Percentiles rank a stretch among this genome's conserved stretches.
Evolutionary conservation across 2,888 invertebrate genomes (phyloP).

Genomic region (Drosophila emarginata): DNA sequence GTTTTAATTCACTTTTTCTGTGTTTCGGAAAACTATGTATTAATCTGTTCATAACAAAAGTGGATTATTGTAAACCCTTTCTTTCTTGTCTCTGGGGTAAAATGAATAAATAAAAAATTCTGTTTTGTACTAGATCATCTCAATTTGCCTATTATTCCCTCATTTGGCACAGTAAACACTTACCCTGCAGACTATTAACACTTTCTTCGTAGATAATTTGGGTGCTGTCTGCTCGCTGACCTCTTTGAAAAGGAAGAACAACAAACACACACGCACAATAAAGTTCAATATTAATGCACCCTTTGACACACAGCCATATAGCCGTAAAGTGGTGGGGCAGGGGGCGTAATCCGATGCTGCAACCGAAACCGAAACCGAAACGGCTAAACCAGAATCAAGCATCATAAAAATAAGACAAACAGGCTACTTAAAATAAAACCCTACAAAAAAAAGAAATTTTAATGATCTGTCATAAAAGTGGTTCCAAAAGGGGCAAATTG

Average conservation of each 20-base stretch:
- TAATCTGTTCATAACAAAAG: no score
- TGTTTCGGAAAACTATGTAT: no score
- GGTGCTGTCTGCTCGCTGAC: background rate
- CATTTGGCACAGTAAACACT: constrained; percentile 31
- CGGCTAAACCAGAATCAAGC: constrained; percentile 45
- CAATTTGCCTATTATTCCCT: constrained; percentile 4
- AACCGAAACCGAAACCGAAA: constrained; percentile 32
- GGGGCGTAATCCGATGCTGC: background rate
- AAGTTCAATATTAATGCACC: constrained; percentile 76
- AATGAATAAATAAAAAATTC: background rate
- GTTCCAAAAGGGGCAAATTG: constrained; percentile 26
- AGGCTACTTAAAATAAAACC: constrained; percentile 65
- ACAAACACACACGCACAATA: constrained; percentile 50
- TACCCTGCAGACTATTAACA: constrained; percentile 15
- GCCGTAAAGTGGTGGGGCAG: background rate
- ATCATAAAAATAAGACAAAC: constrained; percentile 73
- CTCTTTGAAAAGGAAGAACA: background rate
- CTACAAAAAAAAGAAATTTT: constrained; percentile 49
- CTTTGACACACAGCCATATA: constrained; percentile 59
- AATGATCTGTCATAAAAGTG: constrained; percentile 76
- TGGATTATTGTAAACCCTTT: no score
- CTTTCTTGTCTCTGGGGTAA: no score
- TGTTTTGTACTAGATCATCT: background rate
- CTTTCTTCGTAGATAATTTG: constrained; percentile 1
- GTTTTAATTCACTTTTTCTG: no score